Evolutionary conservation across 2,797 vertebrate genomes (phyloP), one percentile per base, ranked within the genome.

Genomic region (Antrozous pallidus): DNA sequence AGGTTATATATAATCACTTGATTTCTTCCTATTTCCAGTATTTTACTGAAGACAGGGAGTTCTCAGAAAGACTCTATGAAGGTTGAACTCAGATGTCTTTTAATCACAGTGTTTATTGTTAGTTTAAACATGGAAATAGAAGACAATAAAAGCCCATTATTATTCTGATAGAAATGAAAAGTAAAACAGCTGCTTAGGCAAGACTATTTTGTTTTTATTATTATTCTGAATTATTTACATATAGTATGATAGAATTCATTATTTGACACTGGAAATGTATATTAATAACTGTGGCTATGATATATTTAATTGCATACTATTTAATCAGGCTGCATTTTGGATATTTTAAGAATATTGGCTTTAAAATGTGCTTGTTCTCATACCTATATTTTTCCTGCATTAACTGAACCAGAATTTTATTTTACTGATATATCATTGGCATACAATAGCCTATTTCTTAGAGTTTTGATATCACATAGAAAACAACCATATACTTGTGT

Each of bases 211-310:
- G 10, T 82, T 89, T 54, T 54, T 85, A 67, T 36, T 42, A 11
- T 84, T 78, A 42, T 83, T 81, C 58, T 86, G 36, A 91, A 87
- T 89, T 92, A 69, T 84, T 86, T 74, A 75, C 16, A 63, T 61
- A 28, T 49, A 54, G 4, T 63, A 11, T 61, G 42, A 73, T 85
- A 78, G 33, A 85, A 73, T 78, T 20, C 75, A 65, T 69, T 47
- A 40, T 58, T 95, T 94, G 80, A 77, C 54, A 40, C 36, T 67
- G 65, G 24, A 91, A 91, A 86, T 65, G 2, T 73, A 38, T 28
- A 31, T 51, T 71, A 69, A 67, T 92, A 74, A 69, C 22, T 61
- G 38, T 70, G 31, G 7, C 56, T 86, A 42, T 85, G 40, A 51
- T 28, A 47, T 54, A 56, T 85, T 88, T 74, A 80, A 49, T 85